Percentiles rank a stretch among this genome's conserved stretches.
phyloP scores from a whole-genome alignment of 2,888 invertebrate species.

The Acrocyrtus sp. region DNA sequence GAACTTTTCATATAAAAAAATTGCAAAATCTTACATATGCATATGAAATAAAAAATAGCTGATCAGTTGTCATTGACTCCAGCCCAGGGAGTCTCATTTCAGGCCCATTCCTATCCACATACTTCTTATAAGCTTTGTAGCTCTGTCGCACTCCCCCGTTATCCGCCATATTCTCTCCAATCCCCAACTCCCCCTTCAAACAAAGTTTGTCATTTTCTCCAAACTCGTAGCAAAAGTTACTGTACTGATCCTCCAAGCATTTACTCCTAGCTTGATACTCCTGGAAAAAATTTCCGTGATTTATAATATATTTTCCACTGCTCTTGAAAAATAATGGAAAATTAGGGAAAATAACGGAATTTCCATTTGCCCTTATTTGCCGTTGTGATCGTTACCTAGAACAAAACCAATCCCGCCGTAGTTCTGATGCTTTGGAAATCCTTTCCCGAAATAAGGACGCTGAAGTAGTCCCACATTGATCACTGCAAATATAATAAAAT shows the following conservation, averaged over 20 bases:
- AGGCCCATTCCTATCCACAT: slow-evolving; percentile 71
- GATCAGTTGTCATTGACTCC: slow-evolving; percentile 77
- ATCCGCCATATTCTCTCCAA: slow-evolving; percentile 69
- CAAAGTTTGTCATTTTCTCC: slow-evolving; percentile 79
- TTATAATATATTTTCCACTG: slow-evolving; percentile 33
- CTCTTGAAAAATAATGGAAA: background rate
- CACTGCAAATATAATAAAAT: slow-evolving; percentile 1
- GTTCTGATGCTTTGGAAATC: slow-evolving; percentile 83
- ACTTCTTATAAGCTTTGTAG: slow-evolving; percentile 82
- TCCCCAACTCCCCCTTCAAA: slow-evolving; percentile 80
- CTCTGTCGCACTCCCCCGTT: slow-evolving; percentile 96
- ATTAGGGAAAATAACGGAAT: background rate
- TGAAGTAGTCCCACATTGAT: slow-evolving; percentile 89
- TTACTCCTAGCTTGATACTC: slow-evolving; percentile 79
- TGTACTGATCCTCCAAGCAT: slow-evolving; percentile 89
- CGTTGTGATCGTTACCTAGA: slow-evolving; percentile 11
- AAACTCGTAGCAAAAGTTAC: slow-evolving; percentile 81
- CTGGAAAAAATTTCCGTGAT: too few relatives aligned
- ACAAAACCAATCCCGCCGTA: slow-evolving; percentile 73
- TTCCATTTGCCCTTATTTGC: background rate
- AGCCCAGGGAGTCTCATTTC: slow-evolving; percentile 74
- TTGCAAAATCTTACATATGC: slow-evolving; percentile 87
- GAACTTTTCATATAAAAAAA: too few relatives aligned
- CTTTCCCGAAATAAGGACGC: slow-evolving; percentile 85
- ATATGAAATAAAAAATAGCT: slow-evolving; percentile 90